phyloP scores from a whole-genome alignment of 2,113 vertebrate species.

The Egretta garzetta region DNA sequence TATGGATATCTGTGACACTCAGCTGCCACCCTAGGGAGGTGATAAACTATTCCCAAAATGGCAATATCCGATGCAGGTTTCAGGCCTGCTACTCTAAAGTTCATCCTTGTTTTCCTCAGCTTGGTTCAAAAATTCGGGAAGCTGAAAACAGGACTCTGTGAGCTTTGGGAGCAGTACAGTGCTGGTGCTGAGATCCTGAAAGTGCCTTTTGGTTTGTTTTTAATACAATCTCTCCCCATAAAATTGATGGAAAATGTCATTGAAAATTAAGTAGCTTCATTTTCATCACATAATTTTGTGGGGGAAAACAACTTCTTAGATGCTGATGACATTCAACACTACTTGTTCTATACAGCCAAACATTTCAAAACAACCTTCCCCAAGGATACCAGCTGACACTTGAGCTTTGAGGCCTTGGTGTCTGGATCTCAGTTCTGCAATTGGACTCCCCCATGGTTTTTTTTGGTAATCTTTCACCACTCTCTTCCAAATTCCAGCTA shows the following conservation, averaged over 20 bases:
- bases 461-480: not conserved
- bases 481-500: not conserved
- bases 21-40: not conserved
- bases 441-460: fast-evolving
- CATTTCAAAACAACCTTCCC: not conserved
- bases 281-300: not conserved
- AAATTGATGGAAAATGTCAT: not conserved
- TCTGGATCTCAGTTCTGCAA: not conserved
- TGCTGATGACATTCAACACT: not conserved
- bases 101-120: not conserved
- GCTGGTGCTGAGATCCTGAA: not conserved
- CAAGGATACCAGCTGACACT: not conserved
- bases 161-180: not conserved
- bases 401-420: not conserved
- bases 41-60: not conserved
- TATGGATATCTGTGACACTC: not conserved
- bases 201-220: not conserved
- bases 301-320: not conserved
- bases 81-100: not conserved
- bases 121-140: not conserved
- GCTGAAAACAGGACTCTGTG: not conserved
- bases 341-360: not conserved
- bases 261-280: not conserved
- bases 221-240: not conserved
- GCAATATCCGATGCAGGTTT: not conserved